These are phyloP conservation scores for Phasianus colchicus DNA, from an alignment of 2,113 vertebrate genomes.

Conservation along the genomic window DNA sequence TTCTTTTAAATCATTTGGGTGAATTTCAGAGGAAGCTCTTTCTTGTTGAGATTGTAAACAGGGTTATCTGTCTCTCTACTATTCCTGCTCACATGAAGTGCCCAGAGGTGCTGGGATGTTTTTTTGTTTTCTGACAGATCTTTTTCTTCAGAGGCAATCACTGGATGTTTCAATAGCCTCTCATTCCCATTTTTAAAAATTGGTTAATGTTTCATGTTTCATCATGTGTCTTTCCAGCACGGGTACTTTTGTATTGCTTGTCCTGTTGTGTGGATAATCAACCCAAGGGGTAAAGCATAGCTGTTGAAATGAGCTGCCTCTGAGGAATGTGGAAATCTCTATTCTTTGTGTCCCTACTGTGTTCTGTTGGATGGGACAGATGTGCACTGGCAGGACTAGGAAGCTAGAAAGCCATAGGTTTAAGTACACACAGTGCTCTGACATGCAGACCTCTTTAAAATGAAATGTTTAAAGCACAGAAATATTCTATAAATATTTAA, in stretches of 20 bases:
- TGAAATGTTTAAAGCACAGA: not conserved
- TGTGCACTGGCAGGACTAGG: rapidly evolving
- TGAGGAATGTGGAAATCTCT: not conserved
- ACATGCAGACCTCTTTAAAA: not conserved
- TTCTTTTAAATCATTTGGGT: not conserved
- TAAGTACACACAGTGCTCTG: not conserved
- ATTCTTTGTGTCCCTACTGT: rapidly evolving
- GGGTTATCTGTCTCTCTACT: not conserved
- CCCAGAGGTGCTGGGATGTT: not conserved
- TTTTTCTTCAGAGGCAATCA: not conserved
- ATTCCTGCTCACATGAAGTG: rapidly evolving
- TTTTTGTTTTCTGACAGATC: not conserved
- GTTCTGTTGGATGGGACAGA: not conserved
- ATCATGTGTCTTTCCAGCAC: no score
- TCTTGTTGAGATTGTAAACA: not conserved
- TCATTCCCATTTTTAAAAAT: not conserved
- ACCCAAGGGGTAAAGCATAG: no score
- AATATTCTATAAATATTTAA: not conserved
- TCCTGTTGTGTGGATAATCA: no score
- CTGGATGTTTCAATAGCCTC: not conserved
- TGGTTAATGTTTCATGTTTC: no score
- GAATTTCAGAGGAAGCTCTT: not conserved
- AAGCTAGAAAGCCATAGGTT: not conserved
- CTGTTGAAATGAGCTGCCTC: no score
- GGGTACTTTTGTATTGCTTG: no score